phyloP scores from a whole-genome alignment of 2,113 vertebrate species.

The Zosterops japonicus region DNA sequence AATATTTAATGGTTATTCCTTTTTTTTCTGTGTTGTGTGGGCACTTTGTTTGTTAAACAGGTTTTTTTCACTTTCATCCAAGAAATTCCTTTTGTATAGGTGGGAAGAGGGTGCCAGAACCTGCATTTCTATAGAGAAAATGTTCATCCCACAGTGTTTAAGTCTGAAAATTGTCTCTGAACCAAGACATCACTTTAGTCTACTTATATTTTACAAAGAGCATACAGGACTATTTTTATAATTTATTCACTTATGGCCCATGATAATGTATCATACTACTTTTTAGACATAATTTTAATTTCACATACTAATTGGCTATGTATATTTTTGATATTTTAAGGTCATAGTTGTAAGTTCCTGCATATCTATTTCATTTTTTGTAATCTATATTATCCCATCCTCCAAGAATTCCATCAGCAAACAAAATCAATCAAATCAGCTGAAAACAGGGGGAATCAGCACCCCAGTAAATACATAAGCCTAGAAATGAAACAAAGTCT shows the following conservation, averaged over 20 bases:
- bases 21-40: fast-evolving
- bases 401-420: not conserved
- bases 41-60: not conserved
- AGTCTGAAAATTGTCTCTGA: not conserved
- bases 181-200: not conserved
- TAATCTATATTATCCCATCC: not conserved
- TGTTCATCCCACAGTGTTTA: not conserved
- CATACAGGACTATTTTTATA: not conserved
- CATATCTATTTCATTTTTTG: not conserved
- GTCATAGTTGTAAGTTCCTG: not conserved
- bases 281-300: not conserved
- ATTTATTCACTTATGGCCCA: not conserved
- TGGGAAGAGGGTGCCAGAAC: not conserved
- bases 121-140: not conserved
- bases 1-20: not conserved
- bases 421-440: not conserved
- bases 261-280: not conserved
- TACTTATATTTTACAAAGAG: not conserved
- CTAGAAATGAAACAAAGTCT: not conserved
- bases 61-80: not conserved
- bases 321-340: not conserved
- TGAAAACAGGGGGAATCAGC: not conserved
- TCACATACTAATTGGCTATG: not conserved
- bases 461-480: not conserved
- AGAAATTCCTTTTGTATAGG: not conserved